These are phyloP conservation scores for Dicaeum eximium DNA, from an alignment of 2,113 vertebrate species.

Conservation along the genomic window DNA sequence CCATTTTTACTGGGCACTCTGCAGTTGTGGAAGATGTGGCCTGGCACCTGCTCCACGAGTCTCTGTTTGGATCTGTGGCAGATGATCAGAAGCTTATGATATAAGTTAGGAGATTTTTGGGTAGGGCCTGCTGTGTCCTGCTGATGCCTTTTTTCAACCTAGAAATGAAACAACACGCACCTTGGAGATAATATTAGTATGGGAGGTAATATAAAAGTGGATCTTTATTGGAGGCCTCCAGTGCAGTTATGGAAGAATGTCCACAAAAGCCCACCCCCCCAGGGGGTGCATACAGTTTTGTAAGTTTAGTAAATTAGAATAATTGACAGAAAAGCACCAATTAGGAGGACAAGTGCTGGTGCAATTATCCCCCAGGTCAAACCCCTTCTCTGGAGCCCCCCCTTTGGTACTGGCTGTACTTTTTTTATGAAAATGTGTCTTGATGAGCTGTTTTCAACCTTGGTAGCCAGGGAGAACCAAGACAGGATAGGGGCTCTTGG, in stretches of 20 bases:
- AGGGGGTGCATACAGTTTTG: neutral
- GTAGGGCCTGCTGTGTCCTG: neutral
- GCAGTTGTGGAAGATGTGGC: conserved; percentile 94
- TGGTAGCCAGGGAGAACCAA: neutral
- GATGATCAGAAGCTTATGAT: conserved; percentile 98
- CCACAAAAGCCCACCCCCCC: neutral
- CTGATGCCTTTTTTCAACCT: neutral
- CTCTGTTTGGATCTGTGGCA: conserved; percentile 91
- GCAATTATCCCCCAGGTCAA: neutral
- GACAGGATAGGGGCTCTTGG: neutral
- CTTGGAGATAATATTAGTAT: neutral
- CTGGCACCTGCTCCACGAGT: conserved; percentile 92
- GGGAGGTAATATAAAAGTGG: neutral
- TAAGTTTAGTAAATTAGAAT: neutral
- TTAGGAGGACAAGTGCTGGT: neutral
- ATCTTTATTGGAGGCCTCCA: neutral
- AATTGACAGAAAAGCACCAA: neutral
- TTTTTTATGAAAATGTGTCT: neutral
- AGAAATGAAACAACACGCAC: neutral
- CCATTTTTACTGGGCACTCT: conserved; percentile 92
- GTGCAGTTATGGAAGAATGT: neutral
- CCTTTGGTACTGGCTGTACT: neutral
- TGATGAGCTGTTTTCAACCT: neutral
- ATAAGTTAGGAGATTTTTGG: conserved; percentile 62
- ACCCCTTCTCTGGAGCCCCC: neutral